A percentile compares a stretch with the other conserved stretches of the same genome.
Conservation (phyloP, 2,797 vertebrate species). For the Strix occidentalis region DNA sequence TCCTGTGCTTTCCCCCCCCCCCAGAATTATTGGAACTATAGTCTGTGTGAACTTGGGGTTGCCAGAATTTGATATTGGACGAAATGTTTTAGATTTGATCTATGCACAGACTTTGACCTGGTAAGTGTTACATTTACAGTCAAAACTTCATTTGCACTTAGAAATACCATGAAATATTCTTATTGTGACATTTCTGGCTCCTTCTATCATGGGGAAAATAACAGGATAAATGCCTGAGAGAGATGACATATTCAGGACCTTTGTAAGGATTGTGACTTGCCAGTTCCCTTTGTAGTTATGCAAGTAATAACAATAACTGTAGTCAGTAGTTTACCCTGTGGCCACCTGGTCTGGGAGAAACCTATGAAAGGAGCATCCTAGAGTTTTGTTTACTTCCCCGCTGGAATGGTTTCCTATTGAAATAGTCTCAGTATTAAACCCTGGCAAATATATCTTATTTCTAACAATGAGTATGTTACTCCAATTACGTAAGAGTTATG, state of each 20-base stretch:
- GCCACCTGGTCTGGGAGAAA: not conserved
- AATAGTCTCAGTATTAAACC: not conserved
- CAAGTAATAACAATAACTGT: not conserved
- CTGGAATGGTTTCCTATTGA: not conserved
- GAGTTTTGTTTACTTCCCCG: not conserved
- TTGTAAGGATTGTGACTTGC: not conserved
- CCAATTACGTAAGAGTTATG: not conserved
- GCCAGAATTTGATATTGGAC: conserved; percentile 93
- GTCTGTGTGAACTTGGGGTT: conserved; percentile 74
- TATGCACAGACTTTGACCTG: conserved; percentile 94
- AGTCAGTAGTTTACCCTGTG: not conserved
- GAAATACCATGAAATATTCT: not conserved
- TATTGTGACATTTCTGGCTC: not conserved
- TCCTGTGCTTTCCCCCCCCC: not conserved
- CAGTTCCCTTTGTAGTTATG: not conserved
- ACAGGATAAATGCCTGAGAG: not conserved
- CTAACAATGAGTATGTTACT: not conserved
- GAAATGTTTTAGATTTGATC: conserved; percentile 93
- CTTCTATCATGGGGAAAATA: not conserved
- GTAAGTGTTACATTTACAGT: conserved; percentile 69
- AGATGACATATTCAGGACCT: not conserved
- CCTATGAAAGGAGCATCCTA: not conserved
- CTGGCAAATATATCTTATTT: not conserved
- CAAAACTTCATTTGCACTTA: not conserved
- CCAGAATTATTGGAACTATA: conserved; percentile 85